Percentiles rank a stretch among this genome's conserved stretches.
phyloP scores from a whole-genome alignment of 2,797 vertebrate genomes.

The Acanthurus leucopareius region DNA sequence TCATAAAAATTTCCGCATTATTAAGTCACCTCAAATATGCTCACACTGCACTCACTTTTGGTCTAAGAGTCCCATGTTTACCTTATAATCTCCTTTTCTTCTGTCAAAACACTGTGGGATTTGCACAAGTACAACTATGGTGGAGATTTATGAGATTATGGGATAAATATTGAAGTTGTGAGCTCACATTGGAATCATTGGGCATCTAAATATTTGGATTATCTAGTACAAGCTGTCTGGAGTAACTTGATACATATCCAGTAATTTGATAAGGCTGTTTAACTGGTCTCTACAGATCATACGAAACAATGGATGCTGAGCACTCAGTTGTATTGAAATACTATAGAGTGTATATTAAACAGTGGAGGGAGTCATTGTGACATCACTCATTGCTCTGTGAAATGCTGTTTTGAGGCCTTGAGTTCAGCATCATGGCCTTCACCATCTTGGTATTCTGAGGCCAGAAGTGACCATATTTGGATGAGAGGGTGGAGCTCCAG shows the following conservation, averaged over 20 bases:
- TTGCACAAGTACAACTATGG: conserved; percentile 11
- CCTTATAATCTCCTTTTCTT: conserved; percentile 17
- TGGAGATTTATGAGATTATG: background rate
- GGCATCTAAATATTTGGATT: conserved; percentile 29
- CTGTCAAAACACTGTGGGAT: background rate
- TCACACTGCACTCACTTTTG: background rate
- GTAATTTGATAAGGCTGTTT: conserved; percentile 4
- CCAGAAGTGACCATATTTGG: too few relatives aligned
- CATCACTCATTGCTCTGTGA: too few relatives aligned
- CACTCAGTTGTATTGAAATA: too few relatives aligned
- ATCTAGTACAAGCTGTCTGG: background rate
- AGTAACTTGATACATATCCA: background rate
- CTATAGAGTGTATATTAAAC: too few relatives aligned
- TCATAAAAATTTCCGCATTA: background rate
- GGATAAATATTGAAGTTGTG: conserved; percentile 18
- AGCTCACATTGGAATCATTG: background rate
- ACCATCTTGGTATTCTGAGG: too few relatives aligned
- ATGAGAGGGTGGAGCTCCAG: too few relatives aligned
- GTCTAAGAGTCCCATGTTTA: conserved; percentile 19
- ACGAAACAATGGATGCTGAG: too few relatives aligned
- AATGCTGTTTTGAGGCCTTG: too few relatives aligned
- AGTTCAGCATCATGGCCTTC: too few relatives aligned
- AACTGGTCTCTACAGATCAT: background rate
- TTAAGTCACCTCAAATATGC: background rate
- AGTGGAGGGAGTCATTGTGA: too few relatives aligned